Percentiles rank a stretch among this genome's conserved stretches.
These are phyloP conservation scores for Nannoperca australis DNA, from an alignment of 2,797 vertebrate genomes.

Conservation along the genomic window DNA sequence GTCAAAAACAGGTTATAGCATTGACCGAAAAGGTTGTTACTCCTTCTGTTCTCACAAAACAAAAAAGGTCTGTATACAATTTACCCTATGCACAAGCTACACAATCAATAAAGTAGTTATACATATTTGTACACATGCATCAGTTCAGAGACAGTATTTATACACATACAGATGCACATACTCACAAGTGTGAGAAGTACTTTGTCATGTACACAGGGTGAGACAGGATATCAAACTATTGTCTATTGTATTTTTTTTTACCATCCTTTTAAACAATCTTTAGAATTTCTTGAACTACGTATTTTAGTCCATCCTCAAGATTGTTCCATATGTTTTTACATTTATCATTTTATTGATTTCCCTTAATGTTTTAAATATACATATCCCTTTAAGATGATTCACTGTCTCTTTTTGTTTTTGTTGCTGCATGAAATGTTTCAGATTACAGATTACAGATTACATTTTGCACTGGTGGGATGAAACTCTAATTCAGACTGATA, in stretches of 20 bases:
- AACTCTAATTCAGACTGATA: conserved; percentile 7
- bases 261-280: too few species aligned
- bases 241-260: too few species aligned
- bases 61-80: too few species aligned
- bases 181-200: neutral
- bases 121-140: too few species aligned
- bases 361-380: neutral
- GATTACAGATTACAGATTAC: neutral
- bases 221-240: neutral
- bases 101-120: too few species aligned
- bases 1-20: too few species aligned
- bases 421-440: neutral
- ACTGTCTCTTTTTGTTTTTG: neutral
- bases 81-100: too few species aligned
- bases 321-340: neutral
- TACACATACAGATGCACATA: too few species aligned
- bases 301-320: neutral
- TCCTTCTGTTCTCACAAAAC: too few species aligned
- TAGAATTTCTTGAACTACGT: neutral
- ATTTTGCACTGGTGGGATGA: neutral
- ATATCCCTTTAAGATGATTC: neutral
- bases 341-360: neutral
- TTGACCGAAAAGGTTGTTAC: too few species aligned
- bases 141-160: too few species aligned
- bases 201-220: neutral